Evolutionary conservation across 2,797 vertebrate genomes (phyloP), one percentile per base, ranked within the genome.

Genomic region (Takifugu rubripes): DNA sequence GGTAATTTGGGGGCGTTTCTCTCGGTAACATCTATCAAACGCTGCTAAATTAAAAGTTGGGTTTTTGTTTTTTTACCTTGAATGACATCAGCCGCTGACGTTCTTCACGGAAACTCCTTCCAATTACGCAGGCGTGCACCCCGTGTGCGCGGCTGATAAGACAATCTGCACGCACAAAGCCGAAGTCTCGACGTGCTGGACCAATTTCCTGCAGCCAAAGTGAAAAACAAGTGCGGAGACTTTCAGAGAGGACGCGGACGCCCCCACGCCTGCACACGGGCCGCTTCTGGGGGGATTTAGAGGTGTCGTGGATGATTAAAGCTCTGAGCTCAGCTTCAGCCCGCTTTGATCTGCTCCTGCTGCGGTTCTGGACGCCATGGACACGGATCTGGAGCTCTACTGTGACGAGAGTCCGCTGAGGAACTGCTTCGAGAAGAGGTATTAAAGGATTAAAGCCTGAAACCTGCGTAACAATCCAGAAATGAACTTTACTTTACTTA

Each of bases 341-440:
- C 4, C 31, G 10, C 31, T 7, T 10, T 33, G 7, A 10, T 9
- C 31, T 9, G 31, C 31, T 9, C 6, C 29, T 31, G 31, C 31
- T 36, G 53, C 59, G 7, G 52, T 44, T 9, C 54, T 21, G 66
- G 70, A 79, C 36, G 26, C 56, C 6, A 60, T 64, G 67, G 58
- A 66, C 48, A 49, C 53, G 12, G 33, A 48, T 2, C 1, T 29
- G 14, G 67, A 11, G 50, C 12, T 29, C 17, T 25, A 42, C 49
- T 15, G 73, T 3, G 79, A 66, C 17, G 64, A 49, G 51, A 49
- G 59, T 25, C 64, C 16, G n/a, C 3, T 53, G 53, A 90, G 77
- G 64, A 80, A 51, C 56, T 78, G 78, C 44, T 68, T 73, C 50
- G 81, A 86, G 0, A 79, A 91, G 63, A 90, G 88, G 93, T 93